These are phyloP conservation scores for Vicugna pacos DNA, from an alignment of 2,113 vertebrate genomes.

Conservation along the genomic window DNA sequence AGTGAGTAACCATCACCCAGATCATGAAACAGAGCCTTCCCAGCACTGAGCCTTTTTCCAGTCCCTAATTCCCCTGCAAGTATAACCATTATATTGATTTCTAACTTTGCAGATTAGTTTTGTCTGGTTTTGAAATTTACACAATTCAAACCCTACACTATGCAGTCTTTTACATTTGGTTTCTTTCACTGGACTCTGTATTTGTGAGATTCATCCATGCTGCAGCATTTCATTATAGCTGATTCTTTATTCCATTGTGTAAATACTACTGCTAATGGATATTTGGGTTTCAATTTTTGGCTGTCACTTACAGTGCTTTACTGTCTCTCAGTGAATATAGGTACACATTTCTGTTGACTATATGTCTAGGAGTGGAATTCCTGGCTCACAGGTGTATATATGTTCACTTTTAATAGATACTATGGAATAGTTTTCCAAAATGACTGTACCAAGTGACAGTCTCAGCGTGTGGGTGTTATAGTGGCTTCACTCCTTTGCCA, in stretches of 20 bases:
- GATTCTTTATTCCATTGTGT: not conserved
- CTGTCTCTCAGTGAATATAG: not conserved
- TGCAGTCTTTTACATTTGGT: not conserved
- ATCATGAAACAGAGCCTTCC: not conserved
- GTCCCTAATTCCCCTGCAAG: not conserved
- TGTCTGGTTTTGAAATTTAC: not conserved
- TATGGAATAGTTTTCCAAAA: not conserved
- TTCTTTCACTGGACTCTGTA: not conserved
- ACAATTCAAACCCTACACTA: not conserved
- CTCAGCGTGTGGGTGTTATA: not conserved
- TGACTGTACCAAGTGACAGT: too few species aligned
- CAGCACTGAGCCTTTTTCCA: not conserved
- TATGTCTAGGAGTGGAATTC: not conserved
- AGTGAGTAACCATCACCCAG: not conserved
- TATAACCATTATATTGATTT: not conserved
- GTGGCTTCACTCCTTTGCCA: not conserved
- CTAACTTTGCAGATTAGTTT: not conserved
- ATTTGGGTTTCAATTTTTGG: not conserved
- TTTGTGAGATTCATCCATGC: not conserved
- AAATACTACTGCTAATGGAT: not conserved
- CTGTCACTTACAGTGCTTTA: not conserved
- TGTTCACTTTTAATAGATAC: not conserved
- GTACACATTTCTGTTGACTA: not conserved
- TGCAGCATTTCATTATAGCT: not conserved
- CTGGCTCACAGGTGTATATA: not conserved